Base-by-base conservation (phyloP, 2,888 invertebrate genomes). In the Acrobasis repandana region DNA sequence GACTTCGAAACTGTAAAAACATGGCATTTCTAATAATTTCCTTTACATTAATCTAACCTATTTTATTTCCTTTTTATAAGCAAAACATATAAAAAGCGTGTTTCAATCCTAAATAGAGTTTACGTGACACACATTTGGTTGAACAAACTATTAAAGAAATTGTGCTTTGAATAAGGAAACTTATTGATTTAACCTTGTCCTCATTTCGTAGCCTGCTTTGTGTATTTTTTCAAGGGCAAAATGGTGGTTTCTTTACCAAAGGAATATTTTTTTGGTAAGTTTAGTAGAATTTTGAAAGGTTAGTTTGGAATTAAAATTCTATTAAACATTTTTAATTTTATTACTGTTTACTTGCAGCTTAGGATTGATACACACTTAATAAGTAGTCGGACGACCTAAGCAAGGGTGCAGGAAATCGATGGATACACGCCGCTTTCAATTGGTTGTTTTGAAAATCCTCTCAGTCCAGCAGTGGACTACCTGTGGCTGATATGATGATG, bases 161-260 rank as follows among this genome's bases (percentile, higher is more conserved):
- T 43, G 28, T 51, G 50, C 33, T 57, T 43, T 36, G 49, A 51
- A 51, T 36, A 20, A 15, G 38, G 50, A 56, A 56, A 61, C 56
- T 6, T 46, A 47, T 46, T 18, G 38, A 54, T 47, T 52, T 38
- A 50, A 58, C 58, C 58, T 58, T 58, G 58, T 49, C 58, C 58
- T 36, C 48, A 58, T 58, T 49, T 36, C 11, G 48, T 20, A 8
- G 18, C 10, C 36, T 52, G 36, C 52, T 20, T 54, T 54, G 54
- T 54, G n/a, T 54, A 16, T 38, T 10, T 20, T 14, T 38, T 54
- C 54, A 54, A 43, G 54, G 54, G 18, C 36, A 11, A 14, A 36
- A 43, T 43, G 11, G 43, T 43, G 10, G 38, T 38, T 14, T 14
- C 2, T 14, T 43, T 43, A 14, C 43, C 2, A 14, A 43, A 43